Base-by-base conservation (phyloP, 92 coral and sea anemone genomes). In the Epizoanthus ramosus region DNA sequence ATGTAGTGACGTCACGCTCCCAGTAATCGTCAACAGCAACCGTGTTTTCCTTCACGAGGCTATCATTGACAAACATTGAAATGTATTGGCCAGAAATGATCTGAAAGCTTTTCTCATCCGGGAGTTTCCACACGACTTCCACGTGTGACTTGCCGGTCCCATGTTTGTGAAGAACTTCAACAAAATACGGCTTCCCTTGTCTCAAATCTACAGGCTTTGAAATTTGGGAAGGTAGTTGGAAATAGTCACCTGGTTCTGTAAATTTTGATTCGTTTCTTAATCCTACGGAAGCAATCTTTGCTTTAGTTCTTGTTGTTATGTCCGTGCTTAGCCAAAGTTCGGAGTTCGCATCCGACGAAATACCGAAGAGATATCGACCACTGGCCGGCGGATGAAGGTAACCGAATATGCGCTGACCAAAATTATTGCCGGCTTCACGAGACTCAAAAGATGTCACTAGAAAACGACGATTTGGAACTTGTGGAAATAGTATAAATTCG, bases 261-360 rank as follows among this genome's bases (percentile, higher is more conserved):
- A 63, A 24, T 6, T 66, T 83, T 10, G 63, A 65, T 31, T 63
- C 71, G 28, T 89, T 86, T 17, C 57, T 79, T 5, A 85, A 80
- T 10, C 92, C 92, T 8, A 97, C 75, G 64, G 39, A 93, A 5
- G 98, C 98, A 56, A 97, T 85, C 53, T 76, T 84, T 71, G 84
- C 89, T 28, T 71, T 37, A 68, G 92, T 92, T 45, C 21, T 71
- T 53, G 87, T 77, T 6, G 74, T 68, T 25, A 75, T 88, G 71
- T 90, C 93, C 53, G 81, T 66, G 65, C 97, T 97, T 56, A 97
- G 66, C 98, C 99, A 92, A 41, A 97, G 85, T 74, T 97, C 99
- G 8, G 99, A 94, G 37, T 91, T 90, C 17, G 90, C 87, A 15
- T 86, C 84, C 9, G 99, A 97, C 6, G 98, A 92, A 75, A 97